phyloP scores from a whole-genome alignment of 2,888 invertebrate genomes.

The Amblyjoppa proteus region DNA sequence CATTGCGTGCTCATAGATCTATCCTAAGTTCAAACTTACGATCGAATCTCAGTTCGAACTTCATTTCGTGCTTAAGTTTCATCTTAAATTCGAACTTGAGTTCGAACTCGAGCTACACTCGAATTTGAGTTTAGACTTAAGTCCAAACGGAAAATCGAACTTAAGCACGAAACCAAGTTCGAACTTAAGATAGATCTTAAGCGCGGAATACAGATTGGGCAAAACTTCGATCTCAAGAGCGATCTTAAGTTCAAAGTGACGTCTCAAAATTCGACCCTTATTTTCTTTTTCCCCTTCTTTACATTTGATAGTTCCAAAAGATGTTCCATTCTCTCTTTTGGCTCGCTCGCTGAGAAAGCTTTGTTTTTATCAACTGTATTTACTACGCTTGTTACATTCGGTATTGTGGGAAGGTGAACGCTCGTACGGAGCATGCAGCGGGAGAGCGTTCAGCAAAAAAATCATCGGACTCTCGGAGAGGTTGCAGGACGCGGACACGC shows the following conservation, averaged over 20 bases:
- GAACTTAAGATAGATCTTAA: too few relatives aligned
- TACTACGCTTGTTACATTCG: slow-evolving; percentile 4
- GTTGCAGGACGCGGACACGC: slow-evolving; percentile 47
- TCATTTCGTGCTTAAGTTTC: too few relatives aligned
- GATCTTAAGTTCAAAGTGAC: too few relatives aligned
- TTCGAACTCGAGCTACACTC: too few relatives aligned
- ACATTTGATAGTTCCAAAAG: neutral
- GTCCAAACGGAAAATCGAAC: too few relatives aligned
- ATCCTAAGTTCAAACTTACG: too few relatives aligned
- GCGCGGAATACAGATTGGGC: too few relatives aligned
- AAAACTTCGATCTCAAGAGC: too few relatives aligned
- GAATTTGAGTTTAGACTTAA: neutral
- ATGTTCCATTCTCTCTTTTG: neutral
- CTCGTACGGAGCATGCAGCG: neutral
- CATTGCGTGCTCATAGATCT: too few relatives aligned
- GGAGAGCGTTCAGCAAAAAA: slow-evolving; percentile 27
- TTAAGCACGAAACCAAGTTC: too few relatives aligned
- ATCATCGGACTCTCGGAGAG: slow-evolving; percentile 33
- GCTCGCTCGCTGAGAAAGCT: neutral
- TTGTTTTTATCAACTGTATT: neutral
- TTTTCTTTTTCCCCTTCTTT: neutral
- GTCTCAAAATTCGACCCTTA: neutral
- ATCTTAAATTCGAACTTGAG: too few relatives aligned
- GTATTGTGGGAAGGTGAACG: neutral
- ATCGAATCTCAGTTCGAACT: too few relatives aligned